Conservation (phyloP, 2,113 vertebrate species). For the Drymodes brunneopygia region DNA sequence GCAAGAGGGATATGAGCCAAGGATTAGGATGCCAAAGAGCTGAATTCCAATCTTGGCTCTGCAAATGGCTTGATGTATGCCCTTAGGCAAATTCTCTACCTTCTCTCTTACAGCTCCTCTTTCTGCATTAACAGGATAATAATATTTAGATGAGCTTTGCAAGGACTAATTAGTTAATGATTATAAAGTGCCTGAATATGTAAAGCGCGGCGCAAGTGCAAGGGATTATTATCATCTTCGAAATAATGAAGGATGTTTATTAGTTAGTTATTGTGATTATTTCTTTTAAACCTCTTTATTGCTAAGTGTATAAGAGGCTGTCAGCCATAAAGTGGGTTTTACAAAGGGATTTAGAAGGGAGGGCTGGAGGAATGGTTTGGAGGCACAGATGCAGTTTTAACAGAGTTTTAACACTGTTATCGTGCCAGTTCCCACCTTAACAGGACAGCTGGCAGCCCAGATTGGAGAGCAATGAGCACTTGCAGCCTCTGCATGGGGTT, state of each 20-base stretch:
- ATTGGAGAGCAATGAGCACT: background rate
- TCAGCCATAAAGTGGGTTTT: slow-evolving; percentile 33
- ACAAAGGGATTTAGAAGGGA: slow-evolving; percentile 16
- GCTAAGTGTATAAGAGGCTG: background rate
- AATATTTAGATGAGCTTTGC: slow-evolving; percentile 64
- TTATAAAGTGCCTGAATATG: slow-evolving; percentile 56
- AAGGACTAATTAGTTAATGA: slow-evolving; percentile 66
- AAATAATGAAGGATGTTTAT: slow-evolving; percentile 63
- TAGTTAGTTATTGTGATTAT: slow-evolving; percentile 59
- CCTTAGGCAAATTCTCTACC: slow-evolving; percentile 53
- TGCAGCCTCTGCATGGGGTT: background rate
- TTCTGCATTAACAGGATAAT: slow-evolving; percentile 61
- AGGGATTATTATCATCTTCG: slow-evolving; percentile 44
- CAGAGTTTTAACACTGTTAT: background rate
- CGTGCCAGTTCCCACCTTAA: background rate
- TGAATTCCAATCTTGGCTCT: slow-evolving; percentile 24
- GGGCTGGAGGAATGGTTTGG: background rate
- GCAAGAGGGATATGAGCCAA: slow-evolving; percentile 26
- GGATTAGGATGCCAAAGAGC: background rate
- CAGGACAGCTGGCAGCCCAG: background rate
- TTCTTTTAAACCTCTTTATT: slow-evolving; percentile 56
- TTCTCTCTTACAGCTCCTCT: slow-evolving; percentile 42
- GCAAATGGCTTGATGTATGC: slow-evolving; percentile 34
- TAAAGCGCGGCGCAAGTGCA: slow-evolving; percentile 42
- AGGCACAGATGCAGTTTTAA: background rate